Evolutionary conservation across 2,113 vertebrate genomes (phyloP), one percentile per base, ranked within the genome.

Genomic region (Diadophis punctatus): DNA sequence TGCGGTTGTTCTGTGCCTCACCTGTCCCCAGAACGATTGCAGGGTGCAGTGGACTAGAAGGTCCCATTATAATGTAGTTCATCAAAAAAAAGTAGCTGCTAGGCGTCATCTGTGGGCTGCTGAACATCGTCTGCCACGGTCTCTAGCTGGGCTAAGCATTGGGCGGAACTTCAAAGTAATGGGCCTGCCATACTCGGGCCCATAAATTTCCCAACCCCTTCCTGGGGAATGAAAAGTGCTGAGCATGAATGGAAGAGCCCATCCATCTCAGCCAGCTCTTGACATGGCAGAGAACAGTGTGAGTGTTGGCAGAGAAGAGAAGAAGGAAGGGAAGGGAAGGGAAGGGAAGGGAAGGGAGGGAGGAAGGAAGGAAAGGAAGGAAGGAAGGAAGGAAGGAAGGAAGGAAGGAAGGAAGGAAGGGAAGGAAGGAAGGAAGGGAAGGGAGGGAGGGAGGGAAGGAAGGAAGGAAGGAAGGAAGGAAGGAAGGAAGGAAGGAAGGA

Each of bases 171-270:
- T 89, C 68, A 8, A 89, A 92, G 87, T 85, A 89, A 92, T 86
- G 87, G 93, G 88, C 92, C 94, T 91, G 90, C 89, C 90, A 90
- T 91, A 52, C 91, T 92, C 48, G 11, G 90, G 86, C 87, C 91
- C 86, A 52, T 90, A 95, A 91, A 89, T 94, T 88, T 93, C 23
- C 86, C 49, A 22, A 49, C 58, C 30, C 9, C 25, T 86, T 93
- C 92, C 91, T 43, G 53, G 90, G 92, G 91, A 92, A 92, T 90
- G 68, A 93, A 94, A 90, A 91, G 85, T 89, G 91, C 85, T 46
- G 43, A 90, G 92, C 39, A 89, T 93, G 93, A 58, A 90, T 87
- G 56, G 60, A 86, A 53, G 34, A 39, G 52, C 52, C 85, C 53
- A 30, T 90, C 49, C 55, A 74, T 92, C 93, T 94, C 55, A 58